A percentile compares a stretch with the other conserved stretches of the same genome.
Conservation (phyloP, 2,113 vertebrate genomes). For the Parus major region DNA sequence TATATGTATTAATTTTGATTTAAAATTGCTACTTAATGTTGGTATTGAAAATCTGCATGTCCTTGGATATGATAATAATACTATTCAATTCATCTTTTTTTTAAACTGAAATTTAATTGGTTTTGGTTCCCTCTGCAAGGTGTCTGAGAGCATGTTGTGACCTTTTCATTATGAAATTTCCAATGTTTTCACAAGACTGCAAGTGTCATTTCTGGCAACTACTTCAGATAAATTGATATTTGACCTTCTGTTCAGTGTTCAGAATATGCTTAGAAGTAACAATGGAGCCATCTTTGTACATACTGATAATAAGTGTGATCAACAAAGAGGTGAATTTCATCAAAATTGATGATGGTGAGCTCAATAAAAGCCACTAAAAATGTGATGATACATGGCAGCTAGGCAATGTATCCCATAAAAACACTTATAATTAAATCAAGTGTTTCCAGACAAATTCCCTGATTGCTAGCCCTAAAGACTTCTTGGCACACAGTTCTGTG, state of each 20-base stretch:
- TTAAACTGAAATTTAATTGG: neutral
- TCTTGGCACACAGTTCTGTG: neutral
- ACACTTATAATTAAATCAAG: neutral
- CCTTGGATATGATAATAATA: neutral
- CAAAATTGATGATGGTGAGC: neutral
- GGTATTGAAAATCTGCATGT: neutral
- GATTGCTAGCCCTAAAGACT: neutral
- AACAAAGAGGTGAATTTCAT: neutral
- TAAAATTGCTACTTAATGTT: neutral
- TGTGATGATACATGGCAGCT: neutral
- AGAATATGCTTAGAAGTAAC: neutral
- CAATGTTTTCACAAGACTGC: neutral
- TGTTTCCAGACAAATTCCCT: neutral
- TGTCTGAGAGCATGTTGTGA: slow-evolving; percentile 10
- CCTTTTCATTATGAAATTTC: slow-evolving; percentile 36
- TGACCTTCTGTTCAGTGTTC: neutral
- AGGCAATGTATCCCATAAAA: neutral
- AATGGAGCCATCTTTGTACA: neutral
- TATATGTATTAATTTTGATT: neutral
- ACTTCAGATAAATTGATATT: slow-evolving; percentile 8
- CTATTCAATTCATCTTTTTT: neutral
- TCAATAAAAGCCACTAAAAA: neutral
- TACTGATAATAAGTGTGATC: neutral
- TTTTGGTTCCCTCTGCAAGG: neutral
- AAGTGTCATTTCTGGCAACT: slow-evolving; percentile 9